A percentile compares a stretch with the other conserved stretches of the same genome.
phyloP scores from a whole-genome alignment of 2,113 vertebrate genomes.

The Odobenus rosmarus region DNA sequence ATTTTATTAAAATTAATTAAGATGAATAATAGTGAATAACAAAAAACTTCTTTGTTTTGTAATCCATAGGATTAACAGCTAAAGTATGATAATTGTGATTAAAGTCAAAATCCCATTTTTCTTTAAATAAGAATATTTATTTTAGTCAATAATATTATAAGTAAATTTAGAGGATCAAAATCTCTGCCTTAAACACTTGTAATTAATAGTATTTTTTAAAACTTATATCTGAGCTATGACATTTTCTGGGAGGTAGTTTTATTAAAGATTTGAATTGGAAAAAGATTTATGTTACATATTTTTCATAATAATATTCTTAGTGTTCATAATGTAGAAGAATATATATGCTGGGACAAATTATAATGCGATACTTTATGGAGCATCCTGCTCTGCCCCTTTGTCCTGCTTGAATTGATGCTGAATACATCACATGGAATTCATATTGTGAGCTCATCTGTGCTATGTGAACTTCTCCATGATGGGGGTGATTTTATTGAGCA shows the following conservation, averaged over 20 bases:
- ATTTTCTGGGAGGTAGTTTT: background rate
- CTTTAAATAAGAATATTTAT: background rate
- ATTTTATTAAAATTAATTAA: constrained; percentile 18
- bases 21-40: background rate
- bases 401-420: background rate
- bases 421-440: background rate
- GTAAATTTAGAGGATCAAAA: background rate
- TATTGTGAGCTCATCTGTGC: background rate
- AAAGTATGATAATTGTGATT: background rate
- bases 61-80: background rate
- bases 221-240: background rate
- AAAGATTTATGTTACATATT: background rate
- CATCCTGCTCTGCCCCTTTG: background rate
- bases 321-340: background rate
- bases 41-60: background rate
- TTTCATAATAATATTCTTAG: background rate
- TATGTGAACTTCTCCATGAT: background rate
- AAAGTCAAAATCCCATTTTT: background rate
- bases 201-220: background rate
- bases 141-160: background rate
- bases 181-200: background rate
- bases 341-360: background rate
- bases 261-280: background rate
- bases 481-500: background rate
- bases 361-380: background rate